phyloP scores from a whole-genome alignment of 2,888 invertebrate species.

The Notodonta ziczac region DNA sequence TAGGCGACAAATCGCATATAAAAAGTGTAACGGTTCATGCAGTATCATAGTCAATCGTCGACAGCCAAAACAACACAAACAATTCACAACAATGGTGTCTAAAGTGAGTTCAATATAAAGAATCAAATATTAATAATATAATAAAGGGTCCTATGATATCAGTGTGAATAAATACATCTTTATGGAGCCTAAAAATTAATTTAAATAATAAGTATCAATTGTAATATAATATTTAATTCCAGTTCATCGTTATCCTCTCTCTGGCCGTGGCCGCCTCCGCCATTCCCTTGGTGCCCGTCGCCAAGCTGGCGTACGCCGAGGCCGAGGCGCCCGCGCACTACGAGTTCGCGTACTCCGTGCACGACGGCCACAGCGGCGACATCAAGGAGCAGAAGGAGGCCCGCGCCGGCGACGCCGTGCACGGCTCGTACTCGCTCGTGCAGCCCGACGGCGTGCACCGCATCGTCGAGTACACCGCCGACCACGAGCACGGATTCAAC shows the following conservation, averaged over 20 bases:
- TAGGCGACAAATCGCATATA: slow-evolving; percentile 7
- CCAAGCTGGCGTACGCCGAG: slow-evolving; percentile 64
- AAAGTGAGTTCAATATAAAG: neutral
- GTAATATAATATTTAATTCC: slow-evolving; percentile 23
- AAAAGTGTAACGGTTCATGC: slow-evolving; percentile 1
- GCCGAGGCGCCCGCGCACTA: slow-evolving; percentile 71
- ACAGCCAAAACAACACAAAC: slow-evolving; percentile 3
- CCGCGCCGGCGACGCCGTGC: slow-evolving; percentile 72
- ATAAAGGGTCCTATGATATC: too few relatives aligned
- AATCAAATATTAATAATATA: too few relatives aligned
- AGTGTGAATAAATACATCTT: too few relatives aligned
- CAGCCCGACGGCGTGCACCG: slow-evolving; percentile 78
- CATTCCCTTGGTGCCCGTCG: slow-evolving; percentile 51
- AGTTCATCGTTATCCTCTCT: slow-evolving; percentile 63
- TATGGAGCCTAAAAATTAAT: too few relatives aligned
- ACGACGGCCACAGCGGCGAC: slow-evolving; percentile 74
- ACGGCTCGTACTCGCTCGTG: slow-evolving; percentile 77
- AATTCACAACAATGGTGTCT: slow-evolving; percentile 4
- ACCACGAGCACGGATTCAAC: slow-evolving; percentile 75
- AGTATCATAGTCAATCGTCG: slow-evolving; percentile 4
- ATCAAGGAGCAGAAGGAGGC: slow-evolving; percentile 77
- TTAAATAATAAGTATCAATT: neutral
- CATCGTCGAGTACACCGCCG: slow-evolving; percentile 77
- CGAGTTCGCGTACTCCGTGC: slow-evolving; percentile 76
- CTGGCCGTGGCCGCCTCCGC: slow-evolving; percentile 59